These are phyloP conservation scores for Stenotaenia linearis DNA, from an alignment of 2,888 invertebrate genomes.

Conservation along the genomic window DNA sequence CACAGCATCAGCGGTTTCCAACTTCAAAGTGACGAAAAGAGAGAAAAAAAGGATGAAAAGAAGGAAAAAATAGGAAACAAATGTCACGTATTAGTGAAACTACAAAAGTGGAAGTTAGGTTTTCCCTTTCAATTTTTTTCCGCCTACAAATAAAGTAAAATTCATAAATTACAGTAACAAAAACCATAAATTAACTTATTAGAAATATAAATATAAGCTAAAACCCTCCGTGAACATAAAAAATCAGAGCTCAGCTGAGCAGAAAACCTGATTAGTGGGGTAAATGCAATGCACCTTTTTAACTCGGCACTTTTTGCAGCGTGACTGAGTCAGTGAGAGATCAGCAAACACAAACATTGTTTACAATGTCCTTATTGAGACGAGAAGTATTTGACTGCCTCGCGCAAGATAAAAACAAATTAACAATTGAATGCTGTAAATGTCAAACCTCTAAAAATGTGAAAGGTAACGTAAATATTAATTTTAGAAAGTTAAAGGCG, in stretches of 20 bases:
- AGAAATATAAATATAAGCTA: too few species aligned
- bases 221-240: neutral
- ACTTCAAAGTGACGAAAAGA: neutral
- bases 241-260: neutral
- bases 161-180: neutral
- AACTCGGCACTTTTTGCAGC: neutral
- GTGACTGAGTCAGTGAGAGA: neutral
- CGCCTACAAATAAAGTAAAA: too few species aligned
- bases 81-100: too few species aligned
- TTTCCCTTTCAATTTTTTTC: too few species aligned
- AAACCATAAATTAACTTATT: neutral
- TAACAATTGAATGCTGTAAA: neutral
- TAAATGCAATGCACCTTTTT: neutral
- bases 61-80: neutral
- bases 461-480: neutral
- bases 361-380: neutral
- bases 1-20: neutral
- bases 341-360: conserved; percentile 7
- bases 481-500: neutral
- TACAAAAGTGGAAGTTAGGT: too few species aligned
- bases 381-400: too few species aligned
- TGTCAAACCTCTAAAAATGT: neutral
- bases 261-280: neutral
- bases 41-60: neutral
- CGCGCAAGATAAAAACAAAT: neutral